Evolutionary conservation across 1,140 invertebrate species (phyloP).

Genomic region (Anagrus nilaparvatae): DNA sequence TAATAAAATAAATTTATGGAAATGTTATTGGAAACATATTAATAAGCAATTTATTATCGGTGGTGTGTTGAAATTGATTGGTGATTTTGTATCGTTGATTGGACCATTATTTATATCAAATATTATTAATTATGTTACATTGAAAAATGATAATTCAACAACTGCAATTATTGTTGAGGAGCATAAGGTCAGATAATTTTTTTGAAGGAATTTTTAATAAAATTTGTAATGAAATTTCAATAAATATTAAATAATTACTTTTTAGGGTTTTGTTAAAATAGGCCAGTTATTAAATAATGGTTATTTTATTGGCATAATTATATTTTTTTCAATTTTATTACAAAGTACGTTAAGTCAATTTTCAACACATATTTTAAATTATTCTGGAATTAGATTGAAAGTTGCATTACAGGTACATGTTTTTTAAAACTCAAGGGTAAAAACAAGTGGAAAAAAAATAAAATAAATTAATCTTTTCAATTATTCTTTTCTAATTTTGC

Average conservation of each 20-base stretch:
- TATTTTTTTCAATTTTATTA: constrained; percentile 60
- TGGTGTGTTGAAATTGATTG: constrained; percentile 63
- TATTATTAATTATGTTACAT: constrained; percentile 57
- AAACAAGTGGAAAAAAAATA: too few species aligned
- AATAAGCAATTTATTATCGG: constrained; percentile 64
- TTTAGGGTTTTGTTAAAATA: constrained; percentile 22
- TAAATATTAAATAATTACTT: constrained; percentile 4
- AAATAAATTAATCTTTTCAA: too few species aligned
- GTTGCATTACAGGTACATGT: constrained; percentile 64
- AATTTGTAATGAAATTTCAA: too few species aligned
- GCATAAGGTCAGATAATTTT: too few species aligned
- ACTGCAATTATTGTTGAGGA: too few species aligned
- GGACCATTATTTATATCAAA: constrained; percentile 66
- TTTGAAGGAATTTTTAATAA: too few species aligned
- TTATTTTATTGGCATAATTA: constrained; percentile 62
- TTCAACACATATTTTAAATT: constrained; percentile 70
- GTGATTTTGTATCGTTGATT: constrained; percentile 65
- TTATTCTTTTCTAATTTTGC: too few species aligned
- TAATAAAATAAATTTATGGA: too few species aligned
- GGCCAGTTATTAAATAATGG: constrained; percentile 62
- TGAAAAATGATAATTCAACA: constrained; percentile 19
- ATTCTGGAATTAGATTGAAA: constrained; percentile 70
- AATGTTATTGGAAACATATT: constrained; percentile 57
- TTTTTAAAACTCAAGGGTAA: too few species aligned
- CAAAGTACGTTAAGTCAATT: constrained; percentile 77